These are phyloP conservation scores for Crocidura indochinensis DNA, from an alignment of 2,797 vertebrate genomes.

Conservation along the genomic window DNA sequence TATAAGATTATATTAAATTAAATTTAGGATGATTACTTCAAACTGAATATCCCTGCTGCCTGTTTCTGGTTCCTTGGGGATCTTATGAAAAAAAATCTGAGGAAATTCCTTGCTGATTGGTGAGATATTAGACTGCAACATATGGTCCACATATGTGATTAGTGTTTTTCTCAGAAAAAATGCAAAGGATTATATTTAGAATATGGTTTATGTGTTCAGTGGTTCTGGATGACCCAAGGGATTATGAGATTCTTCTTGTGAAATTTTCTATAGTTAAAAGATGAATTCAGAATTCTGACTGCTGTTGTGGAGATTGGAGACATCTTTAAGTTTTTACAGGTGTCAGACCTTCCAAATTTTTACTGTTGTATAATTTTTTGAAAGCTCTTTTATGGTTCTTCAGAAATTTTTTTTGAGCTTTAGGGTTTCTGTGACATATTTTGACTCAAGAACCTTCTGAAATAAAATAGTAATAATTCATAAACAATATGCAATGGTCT, in stretches of 20 bases:
- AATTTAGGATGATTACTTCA: slow-evolving; percentile 58
- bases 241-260: slow-evolving; percentile 80
- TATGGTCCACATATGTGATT: slow-evolving; percentile 83
- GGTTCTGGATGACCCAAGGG: slow-evolving; percentile 77
- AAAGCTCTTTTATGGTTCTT: slow-evolving; percentile 47
- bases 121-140: slow-evolving; percentile 81
- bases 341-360: slow-evolving; percentile 47
- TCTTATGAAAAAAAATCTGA: slow-evolving; percentile 71
- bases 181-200: slow-evolving; percentile 82
- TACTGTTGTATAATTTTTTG: background rate
- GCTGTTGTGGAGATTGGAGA: slow-evolving; percentile 45
- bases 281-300: slow-evolving; percentile 69
- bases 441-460: slow-evolving; percentile 57
- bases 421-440: slow-evolving; percentile 14
- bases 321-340: slow-evolving; percentile 72
- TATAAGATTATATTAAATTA: slow-evolving; percentile 60
- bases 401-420: slow-evolving; percentile 49
- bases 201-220: slow-evolving; percentile 72
- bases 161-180: slow-evolving; percentile 79
- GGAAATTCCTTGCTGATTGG: slow-evolving; percentile 83
- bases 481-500: background rate
- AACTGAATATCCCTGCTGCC: slow-evolving; percentile 70
- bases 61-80: slow-evolving; percentile 76
- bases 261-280: slow-evolving; percentile 83
- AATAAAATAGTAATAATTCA: slow-evolving; percentile 38